Evolutionary conservation across 2,888 invertebrate genomes (phyloP).

Genomic region (Trichopria drosophilae): DNA sequence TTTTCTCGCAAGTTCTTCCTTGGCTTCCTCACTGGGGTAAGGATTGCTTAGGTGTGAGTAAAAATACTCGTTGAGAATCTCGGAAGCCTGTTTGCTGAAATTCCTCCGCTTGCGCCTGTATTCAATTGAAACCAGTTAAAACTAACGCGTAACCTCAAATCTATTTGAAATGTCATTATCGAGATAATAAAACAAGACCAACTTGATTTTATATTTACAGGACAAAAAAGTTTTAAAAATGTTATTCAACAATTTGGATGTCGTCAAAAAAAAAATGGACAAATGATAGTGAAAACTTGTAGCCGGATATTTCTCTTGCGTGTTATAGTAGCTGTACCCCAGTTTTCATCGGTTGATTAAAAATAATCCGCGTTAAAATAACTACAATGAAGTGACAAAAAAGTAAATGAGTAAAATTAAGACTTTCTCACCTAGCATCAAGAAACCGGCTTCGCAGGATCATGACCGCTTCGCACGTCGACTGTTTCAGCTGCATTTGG

Average conservation of each 20-base stretch:
- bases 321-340: too few relatives aligned
- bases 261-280: too few relatives aligned
- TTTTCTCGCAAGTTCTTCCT: slow-evolving; percentile 98
- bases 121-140: too few relatives aligned
- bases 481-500: slow-evolving; percentile 98
- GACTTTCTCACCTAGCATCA: slow-evolving; percentile 71
- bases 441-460: slow-evolving; percentile 85
- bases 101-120: slow-evolving; percentile 87
- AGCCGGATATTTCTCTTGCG: too few relatives aligned
- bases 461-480: slow-evolving; percentile 99
- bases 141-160: slow-evolving; percentile 5
- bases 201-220: slow-evolving; percentile 2
- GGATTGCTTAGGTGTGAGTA: slow-evolving; percentile 99
- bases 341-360: too few relatives aligned
- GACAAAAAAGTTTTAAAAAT: background rate
- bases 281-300: too few relatives aligned
- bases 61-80: slow-evolving; percentile 99
- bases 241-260: background rate
- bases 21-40: slow-evolving; percentile 99
- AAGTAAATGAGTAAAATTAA: slow-evolving; percentile 24
- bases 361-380: too few relatives aligned
- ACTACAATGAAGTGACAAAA: background rate
- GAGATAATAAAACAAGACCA: too few relatives aligned
- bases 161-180: background rate
- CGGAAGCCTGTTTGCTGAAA: slow-evolving; percentile 99